These are phyloP conservation scores for Strix uralensis DNA, from an alignment of 2,113 vertebrate genomes.

Conservation along the genomic window DNA sequence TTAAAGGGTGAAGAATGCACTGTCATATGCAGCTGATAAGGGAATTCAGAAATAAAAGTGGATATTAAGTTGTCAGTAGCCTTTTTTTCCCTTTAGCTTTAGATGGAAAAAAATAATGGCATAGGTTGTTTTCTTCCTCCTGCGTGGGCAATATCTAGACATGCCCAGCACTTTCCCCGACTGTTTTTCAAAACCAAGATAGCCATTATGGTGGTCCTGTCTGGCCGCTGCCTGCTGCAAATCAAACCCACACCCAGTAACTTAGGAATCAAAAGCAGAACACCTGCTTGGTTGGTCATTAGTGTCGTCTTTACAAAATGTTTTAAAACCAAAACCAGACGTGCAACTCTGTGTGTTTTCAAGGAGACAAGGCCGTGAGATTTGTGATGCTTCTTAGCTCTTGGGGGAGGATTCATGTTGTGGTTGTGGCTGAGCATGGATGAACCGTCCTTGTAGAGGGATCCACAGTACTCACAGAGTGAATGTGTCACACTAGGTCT, in stretches of 20 bases:
- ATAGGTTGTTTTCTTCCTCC: not conserved
- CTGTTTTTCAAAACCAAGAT: not conserved
- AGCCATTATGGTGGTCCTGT: not conserved
- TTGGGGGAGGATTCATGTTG: not conserved
- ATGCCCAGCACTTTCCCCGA: not conserved
- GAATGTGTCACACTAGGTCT: not conserved
- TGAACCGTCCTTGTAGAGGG: not conserved
- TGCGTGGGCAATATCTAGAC: not conserved
- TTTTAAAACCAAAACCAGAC: not conserved
- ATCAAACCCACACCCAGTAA: not conserved
- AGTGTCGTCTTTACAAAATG: not conserved
- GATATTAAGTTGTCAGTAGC: not conserved
- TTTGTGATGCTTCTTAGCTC: fast-evolving
- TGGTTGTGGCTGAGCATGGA: fast-evolving
- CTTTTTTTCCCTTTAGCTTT: not conserved
- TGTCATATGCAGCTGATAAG: not conserved
- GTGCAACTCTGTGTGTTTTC: not conserved
- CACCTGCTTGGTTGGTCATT: not conserved
- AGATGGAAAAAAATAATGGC: not conserved
- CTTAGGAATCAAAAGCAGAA: not conserved
- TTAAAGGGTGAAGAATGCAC: conserved; percentile 17
- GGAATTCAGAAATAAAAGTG: not conserved
- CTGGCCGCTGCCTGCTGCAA: not conserved
- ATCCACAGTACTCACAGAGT: not conserved
- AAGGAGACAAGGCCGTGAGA: not conserved